These are phyloP conservation scores for Drosophila lacertosa DNA, from an alignment of 1,140 invertebrate species.

Conservation along the genomic window DNA sequence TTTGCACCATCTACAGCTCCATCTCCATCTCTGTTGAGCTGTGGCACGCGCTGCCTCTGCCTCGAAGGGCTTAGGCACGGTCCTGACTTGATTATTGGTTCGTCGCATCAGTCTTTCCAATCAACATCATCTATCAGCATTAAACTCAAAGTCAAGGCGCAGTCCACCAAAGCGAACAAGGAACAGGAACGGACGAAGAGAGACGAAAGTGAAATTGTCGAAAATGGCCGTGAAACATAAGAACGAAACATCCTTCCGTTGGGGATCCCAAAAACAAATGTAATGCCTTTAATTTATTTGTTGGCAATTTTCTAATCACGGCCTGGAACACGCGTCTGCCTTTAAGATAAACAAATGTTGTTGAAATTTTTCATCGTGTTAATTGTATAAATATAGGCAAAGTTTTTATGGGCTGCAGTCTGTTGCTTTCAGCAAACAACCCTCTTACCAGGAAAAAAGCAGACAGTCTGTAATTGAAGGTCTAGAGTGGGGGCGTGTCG, in stretches of 20 bases:
- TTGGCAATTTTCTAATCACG: conserved; percentile 74
- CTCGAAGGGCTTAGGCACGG: conserved; percentile 70
- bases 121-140: conserved; percentile 80
- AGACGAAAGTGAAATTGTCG: not conserved
- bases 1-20: conserved; percentile 23
- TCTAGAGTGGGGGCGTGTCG: not conserved
- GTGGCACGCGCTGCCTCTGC: conserved; percentile 43
- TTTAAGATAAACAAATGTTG: conserved; percentile 73
- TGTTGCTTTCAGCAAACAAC: conserved; percentile 62
- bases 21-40: conserved; percentile 38
- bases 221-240: conserved; percentile 30
- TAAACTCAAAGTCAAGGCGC: conserved; percentile 62
- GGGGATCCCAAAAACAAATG: conserved; percentile 19
- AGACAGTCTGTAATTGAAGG: conserved; percentile 66
- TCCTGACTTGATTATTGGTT: conserved; percentile 75
- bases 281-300: conserved; percentile 73
- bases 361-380: conserved; percentile 60
- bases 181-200: not conserved
- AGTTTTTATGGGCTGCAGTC: conserved; percentile 73
- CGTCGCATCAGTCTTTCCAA: conserved; percentile 75
- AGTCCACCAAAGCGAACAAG: conserved; percentile 2
- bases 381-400: conserved; percentile 80
- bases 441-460: conserved; percentile 56
- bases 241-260: conserved; percentile 43
- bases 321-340: conserved; percentile 52